These are phyloP conservation scores for Mobula hypostoma DNA, from an alignment of 2,113 vertebrate genomes.

Conservation along the genomic window DNA sequence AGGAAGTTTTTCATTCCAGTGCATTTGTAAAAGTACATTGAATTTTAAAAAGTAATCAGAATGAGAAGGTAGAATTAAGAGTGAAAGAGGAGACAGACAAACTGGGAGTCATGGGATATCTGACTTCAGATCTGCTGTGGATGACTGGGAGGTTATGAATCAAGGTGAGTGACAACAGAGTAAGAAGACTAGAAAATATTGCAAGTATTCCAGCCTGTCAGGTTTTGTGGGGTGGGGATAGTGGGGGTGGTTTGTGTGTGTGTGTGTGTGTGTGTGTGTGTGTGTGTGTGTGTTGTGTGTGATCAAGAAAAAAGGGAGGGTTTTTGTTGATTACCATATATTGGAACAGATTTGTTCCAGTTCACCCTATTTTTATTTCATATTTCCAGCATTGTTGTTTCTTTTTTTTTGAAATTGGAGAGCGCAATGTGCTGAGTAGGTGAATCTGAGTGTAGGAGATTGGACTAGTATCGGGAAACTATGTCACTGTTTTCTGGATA, in stretches of 20 bases:
- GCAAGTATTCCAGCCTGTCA: too few species aligned
- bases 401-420: background rate
- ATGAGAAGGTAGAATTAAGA: background rate
- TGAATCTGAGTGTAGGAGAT: background rate
- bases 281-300: too few species aligned
- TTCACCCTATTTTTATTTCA: too few species aligned
- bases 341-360: too few species aligned
- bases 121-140: background rate
- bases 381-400: too few species aligned
- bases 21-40: background rate
- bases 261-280: too few species aligned
- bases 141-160: background rate
- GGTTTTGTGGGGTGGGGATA: too few species aligned
- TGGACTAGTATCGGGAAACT: background rate
- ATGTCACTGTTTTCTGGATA: background rate
- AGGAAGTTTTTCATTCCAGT: background rate
- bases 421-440: background rate
- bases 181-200: too few species aligned
- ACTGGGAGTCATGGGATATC: background rate
- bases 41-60: background rate
- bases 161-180: background rate
- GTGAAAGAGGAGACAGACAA: background rate
- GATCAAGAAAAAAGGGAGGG: too few species aligned
- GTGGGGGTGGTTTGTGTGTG: too few species aligned
- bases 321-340: too few species aligned